Conservation (phyloP, 2,113 vertebrate genomes). For the human region GRCh38 chr19:33196501-33197000, state of each 20-base stretch:
- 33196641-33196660: not conserved
- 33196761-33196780: conserved; percentile 85
- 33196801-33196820: not conserved
- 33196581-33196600: not conserved
- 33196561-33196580: not conserved
- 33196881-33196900: not conserved
- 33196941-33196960: not conserved
- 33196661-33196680: not conserved
- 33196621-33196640: not conserved
- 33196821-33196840: not conserved
- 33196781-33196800: conserved; percentile 72
- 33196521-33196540: no score
- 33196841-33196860: not conserved
- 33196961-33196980: not conserved
- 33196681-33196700: not conserved
- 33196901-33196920: not conserved
- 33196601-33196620: not conserved
- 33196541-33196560: no score
- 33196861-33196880: not conserved
- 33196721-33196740: conserved; percentile 86
- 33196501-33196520: no score
- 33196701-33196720: conserved; percentile 26
- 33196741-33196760: conserved; percentile 84
- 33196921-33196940: not conserved
- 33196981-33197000: not conserved